Percentiles rank a stretch among this genome's conserved stretches.
Conservation (phyloP, 2,113 vertebrate species). For the Hiodon tergisus region DNA sequence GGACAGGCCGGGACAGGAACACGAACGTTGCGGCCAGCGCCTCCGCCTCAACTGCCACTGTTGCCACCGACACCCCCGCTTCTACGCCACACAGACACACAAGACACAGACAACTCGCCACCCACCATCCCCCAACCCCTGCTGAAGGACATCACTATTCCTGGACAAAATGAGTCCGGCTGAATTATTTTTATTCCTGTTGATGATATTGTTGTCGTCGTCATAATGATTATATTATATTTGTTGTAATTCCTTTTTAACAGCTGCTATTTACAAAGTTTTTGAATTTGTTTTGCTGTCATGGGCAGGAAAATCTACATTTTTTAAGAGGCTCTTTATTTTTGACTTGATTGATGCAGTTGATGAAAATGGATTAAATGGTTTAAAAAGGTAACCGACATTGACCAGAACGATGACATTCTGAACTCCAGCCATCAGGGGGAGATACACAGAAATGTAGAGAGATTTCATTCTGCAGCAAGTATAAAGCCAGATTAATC, state of each 20-base stretch:
- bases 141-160: constrained; percentile 41
- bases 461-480: constrained; percentile 28
- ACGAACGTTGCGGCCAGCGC: constrained; percentile 5
- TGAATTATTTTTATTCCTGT: constrained; percentile 34
- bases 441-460: constrained; percentile 53
- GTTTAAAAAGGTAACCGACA: neutral
- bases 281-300: constrained; percentile 31
- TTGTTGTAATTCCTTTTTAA: constrained; percentile 59
- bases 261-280: constrained; percentile 65
- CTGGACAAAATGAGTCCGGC: constrained; percentile 30
- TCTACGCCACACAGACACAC: constrained; percentile 43
- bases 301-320: constrained; percentile 33
- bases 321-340: neutral
- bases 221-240: constrained; percentile 44
- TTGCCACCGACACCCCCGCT: constrained; percentile 32
- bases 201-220: constrained; percentile 26
- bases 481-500: constrained; percentile 10
- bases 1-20: neutral
- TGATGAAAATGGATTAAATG: neutral
- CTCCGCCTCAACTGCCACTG: constrained; percentile 27
- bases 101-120: constrained; percentile 30
- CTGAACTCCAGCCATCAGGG: constrained; percentile 43
- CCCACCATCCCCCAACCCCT: constrained; percentile 33
- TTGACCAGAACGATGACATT: constrained; percentile 19
- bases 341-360: neutral